Percentiles rank a stretch among this genome's conserved stretches.
phyloP scores from a whole-genome alignment of 2,113 vertebrate species.

The Marcusenius ussheri region DNA sequence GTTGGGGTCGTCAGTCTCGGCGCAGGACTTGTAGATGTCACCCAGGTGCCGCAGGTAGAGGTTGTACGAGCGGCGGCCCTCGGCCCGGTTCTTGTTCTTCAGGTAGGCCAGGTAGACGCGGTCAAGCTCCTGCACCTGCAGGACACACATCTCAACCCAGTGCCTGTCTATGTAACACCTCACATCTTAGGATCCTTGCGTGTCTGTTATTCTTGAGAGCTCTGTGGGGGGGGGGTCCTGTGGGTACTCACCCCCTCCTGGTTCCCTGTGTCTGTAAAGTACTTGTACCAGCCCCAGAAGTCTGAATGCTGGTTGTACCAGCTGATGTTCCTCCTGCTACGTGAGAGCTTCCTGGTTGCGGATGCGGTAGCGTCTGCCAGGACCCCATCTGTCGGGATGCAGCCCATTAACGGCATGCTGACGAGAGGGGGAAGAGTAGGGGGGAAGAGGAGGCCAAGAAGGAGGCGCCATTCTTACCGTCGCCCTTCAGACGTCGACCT shows the following conservation, averaged over 20 bases:
- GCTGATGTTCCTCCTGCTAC: slow-evolving; percentile 66
- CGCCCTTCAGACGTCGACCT: neutral
- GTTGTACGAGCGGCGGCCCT: slow-evolving; percentile 61
- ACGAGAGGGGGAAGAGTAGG: neutral
- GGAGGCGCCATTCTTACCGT: neutral
- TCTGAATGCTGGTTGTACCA: slow-evolving; percentile 69
- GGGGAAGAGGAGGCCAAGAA: neutral
- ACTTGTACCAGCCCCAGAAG: slow-evolving; percentile 72
- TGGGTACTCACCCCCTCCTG: slow-evolving; percentile 59
- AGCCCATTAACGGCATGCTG: neutral
- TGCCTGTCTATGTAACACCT: neutral
- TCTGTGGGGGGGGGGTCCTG: neutral
- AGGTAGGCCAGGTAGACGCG: slow-evolving; percentile 64
- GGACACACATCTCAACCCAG: neutral
- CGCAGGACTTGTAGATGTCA: slow-evolving; percentile 64
- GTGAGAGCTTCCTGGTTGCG: slow-evolving; percentile 45
- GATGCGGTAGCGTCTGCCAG: slow-evolving; percentile 20
- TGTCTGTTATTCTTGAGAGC: neutral
- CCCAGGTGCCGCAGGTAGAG: slow-evolving; percentile 59
- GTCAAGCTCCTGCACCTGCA: slow-evolving; percentile 64
- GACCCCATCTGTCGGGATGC: slow-evolving; percentile 19
- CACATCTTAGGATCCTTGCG: neutral
- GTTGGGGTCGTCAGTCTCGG: slow-evolving; percentile 55
- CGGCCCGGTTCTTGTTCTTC: slow-evolving; percentile 67
- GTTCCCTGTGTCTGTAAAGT: slow-evolving; percentile 63